Conservation (phyloP, 2,113 vertebrate species). For the Platysteira castanea region DNA sequence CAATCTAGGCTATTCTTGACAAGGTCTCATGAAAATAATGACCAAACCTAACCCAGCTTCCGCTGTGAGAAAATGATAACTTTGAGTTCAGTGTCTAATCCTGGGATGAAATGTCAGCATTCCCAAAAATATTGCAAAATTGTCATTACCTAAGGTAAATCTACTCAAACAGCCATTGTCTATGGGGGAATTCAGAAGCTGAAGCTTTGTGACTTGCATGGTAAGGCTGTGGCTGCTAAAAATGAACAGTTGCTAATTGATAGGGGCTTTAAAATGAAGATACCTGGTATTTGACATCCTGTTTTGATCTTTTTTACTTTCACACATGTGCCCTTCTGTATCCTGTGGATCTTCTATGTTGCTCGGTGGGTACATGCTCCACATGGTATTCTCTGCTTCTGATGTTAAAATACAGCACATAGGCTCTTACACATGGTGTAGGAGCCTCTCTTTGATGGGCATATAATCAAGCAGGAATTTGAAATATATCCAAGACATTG, state of each 20-base stretch:
- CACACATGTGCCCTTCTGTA: slow-evolving; percentile 51
- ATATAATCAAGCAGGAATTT: slow-evolving; percentile 59
- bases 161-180: slow-evolving; percentile 26
- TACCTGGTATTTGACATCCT: slow-evolving; percentile 35
- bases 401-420: slow-evolving; percentile 62
- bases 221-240: slow-evolving; percentile 33
- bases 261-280: slow-evolving; percentile 49
- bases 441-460: slow-evolving; percentile 52
- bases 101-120: slow-evolving; percentile 8
- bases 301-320: slow-evolving; percentile 66
- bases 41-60: slow-evolving; percentile 27
- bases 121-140: slow-evolving; percentile 40
- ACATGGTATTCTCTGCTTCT: slow-evolving; percentile 60
- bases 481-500: slow-evolving; percentile 61
- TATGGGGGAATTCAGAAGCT: slow-evolving; percentile 35
- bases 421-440: slow-evolving; percentile 45
- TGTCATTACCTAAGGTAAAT: slow-evolving; percentile 21
- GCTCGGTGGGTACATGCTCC: slow-evolving; percentile 60
- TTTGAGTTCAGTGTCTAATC: slow-evolving; percentile 39
- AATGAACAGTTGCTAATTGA: slow-evolving; percentile 55
- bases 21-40: slow-evolving; percentile 50
- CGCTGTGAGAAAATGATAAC: slow-evolving; percentile 36
- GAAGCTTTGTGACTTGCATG: slow-evolving; percentile 38
- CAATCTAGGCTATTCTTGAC: slow-evolving; percentile 37
- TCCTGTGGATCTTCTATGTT: slow-evolving; percentile 66